Conservation (phyloP, 2,888 invertebrate genomes). For the Rhagophthalmus giganteus region DNA sequence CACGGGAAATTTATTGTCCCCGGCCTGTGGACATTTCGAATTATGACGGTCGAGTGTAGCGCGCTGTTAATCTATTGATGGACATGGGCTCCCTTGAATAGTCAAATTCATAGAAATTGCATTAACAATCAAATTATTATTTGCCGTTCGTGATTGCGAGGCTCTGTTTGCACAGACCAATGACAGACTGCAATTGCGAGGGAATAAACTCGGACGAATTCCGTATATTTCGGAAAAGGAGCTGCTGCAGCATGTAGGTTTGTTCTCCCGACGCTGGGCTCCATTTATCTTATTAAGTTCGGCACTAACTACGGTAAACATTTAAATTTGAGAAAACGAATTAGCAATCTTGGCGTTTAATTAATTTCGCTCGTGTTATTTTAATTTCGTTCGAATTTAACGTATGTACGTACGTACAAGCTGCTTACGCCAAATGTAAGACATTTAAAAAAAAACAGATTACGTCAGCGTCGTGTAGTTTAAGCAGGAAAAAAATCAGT, state of each 20-base stretch:
- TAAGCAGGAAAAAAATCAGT: too few species aligned
- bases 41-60: constrained; percentile 48
- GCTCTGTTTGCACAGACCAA: constrained; percentile 36
- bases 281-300: neutral
- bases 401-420: too few species aligned
- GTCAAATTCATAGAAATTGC: constrained; percentile 55
- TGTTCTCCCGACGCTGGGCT: neutral
- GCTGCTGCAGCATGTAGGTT: neutral
- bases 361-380: too few species aligned
- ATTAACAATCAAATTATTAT: constrained; percentile 56
- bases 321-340: too few species aligned
- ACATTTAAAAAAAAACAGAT: too few species aligned
- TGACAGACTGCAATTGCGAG: neutral
- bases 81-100: constrained; percentile 48
- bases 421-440: too few species aligned
- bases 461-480: too few species aligned
- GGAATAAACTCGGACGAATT: neutral
- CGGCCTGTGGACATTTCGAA: constrained; percentile 50
- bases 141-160: constrained; percentile 53
- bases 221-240: constrained; percentile 3
- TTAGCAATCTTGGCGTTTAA: too few species aligned
- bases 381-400: too few species aligned
- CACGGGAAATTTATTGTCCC: constrained; percentile 45
- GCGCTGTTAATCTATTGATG: constrained; percentile 45
- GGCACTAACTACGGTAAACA: too few species aligned